These are phyloP conservation scores for Drosophila erecta DNA, from an alignment of 1,140 invertebrate genomes.

Conservation along the genomic window DNA sequence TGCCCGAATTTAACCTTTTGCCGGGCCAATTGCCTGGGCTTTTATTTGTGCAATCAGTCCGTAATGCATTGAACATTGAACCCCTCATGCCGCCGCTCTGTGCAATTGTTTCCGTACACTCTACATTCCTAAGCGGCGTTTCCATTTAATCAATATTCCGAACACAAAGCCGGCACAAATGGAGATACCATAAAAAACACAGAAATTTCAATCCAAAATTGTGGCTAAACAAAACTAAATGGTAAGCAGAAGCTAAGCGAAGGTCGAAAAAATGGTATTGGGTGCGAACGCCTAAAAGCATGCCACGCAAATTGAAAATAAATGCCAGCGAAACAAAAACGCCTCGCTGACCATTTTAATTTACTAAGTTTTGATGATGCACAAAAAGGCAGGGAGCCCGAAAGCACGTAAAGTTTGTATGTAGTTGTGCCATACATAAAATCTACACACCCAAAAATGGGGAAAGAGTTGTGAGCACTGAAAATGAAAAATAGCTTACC, in stretches of 20 bases:
- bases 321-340: slow-evolving; percentile 66
- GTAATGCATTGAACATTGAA: slow-evolving; percentile 55
- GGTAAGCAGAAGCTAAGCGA: slow-evolving; percentile 23
- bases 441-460: slow-evolving; percentile 27
- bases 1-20: slow-evolving; percentile 42
- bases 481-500: slow-evolving; percentile 69
- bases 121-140: slow-evolving; percentile 30
- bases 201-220: slow-evolving; percentile 51
- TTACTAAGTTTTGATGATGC: slow-evolving; percentile 75
- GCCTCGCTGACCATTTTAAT: slow-evolving; percentile 76
- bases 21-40: slow-evolving; percentile 48
- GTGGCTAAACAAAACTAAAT: slow-evolving; percentile 77
- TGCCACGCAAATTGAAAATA: slow-evolving; percentile 76
- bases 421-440: slow-evolving; percentile 29
- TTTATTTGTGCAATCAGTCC: slow-evolving; percentile 70
- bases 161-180: slow-evolving; percentile 55
- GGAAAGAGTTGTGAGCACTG: slow-evolving; percentile 41
- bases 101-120: slow-evolving; percentile 52
- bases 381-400: slow-evolving; percentile 21
- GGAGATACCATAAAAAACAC: slow-evolving; percentile 6
- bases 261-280: slow-evolving; percentile 1
- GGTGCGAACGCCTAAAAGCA: slow-evolving; percentile 63
- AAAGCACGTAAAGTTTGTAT: slow-evolving; percentile 7
- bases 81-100: not conserved
- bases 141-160: slow-evolving; percentile 79